These are phyloP conservation scores for Oostethus manadensis DNA, from an alignment of 2,113 vertebrate genomes.

Conservation along the genomic window DNA sequence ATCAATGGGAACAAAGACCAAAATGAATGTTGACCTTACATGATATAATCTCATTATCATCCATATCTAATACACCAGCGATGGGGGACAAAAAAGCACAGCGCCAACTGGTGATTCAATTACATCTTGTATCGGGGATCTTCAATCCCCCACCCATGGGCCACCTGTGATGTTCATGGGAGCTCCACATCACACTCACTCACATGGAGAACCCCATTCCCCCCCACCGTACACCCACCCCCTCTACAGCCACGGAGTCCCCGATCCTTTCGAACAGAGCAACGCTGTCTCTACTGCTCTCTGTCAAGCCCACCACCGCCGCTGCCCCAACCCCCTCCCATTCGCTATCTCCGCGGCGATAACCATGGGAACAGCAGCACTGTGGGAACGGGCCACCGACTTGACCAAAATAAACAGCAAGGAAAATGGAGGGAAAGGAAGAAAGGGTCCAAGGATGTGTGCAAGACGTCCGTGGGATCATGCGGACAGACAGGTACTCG, in stretches of 20 bases:
- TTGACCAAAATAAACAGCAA: conserved; percentile 77
- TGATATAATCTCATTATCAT: not conserved
- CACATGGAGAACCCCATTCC: conserved; percentile 46
- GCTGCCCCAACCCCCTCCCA: conserved; percentile 37
- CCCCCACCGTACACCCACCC: conserved; percentile 4
- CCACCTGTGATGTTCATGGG: conserved; percentile 65
- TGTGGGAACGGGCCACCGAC: conserved; percentile 75
- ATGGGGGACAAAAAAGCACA: not conserved
- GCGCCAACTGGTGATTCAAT: conserved; percentile 16
- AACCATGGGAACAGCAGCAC: conserved; percentile 78
- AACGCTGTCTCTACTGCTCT: conserved; percentile 69
- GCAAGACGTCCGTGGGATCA: conserved; percentile 58
- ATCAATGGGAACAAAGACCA: not conserved
- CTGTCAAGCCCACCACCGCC: conserved; percentile 62
- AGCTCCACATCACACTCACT: conserved; percentile 50
- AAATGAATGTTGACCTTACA: not conserved
- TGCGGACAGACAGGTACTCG: conserved; percentile 65
- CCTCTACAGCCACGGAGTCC: conserved; percentile 56
- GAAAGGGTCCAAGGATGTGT: conserved; percentile 54
- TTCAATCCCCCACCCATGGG: conserved; percentile 22
- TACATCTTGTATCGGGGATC: conserved; percentile 12
- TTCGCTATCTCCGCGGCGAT: conserved; percentile 73
- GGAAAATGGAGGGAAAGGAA: conserved; percentile 69
- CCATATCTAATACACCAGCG: not conserved
- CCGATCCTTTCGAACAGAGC: conserved; percentile 72